A percentile compares a stretch with the other conserved stretches of the same genome.
Conservation (phyloP, 2,888 invertebrate species). For the Brachypalpus laphriformis region DNA sequence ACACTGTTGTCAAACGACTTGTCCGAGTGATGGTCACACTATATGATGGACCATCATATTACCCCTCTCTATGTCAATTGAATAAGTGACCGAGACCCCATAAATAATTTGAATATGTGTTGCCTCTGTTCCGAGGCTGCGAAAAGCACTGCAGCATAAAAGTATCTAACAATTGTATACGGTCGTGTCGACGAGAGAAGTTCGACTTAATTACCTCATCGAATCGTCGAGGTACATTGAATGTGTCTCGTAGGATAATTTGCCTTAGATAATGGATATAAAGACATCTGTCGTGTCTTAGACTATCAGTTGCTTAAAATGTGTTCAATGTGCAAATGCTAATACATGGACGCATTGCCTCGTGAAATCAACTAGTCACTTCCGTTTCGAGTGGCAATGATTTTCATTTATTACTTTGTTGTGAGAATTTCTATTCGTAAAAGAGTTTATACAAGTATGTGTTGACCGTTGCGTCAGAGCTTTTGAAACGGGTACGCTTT, state of each 20-base stretch:
- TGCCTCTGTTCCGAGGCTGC: constrained; percentile 52
- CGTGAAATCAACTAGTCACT: constrained; percentile 62
- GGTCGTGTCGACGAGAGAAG: constrained; percentile 17
- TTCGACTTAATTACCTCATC: constrained; percentile 59
- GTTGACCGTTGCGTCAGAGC: background rate
- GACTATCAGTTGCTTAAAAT: constrained; percentile 5
- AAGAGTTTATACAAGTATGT: background rate
- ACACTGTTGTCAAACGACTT: constrained; percentile 34
- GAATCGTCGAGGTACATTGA: background rate
- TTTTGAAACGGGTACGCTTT: background rate
- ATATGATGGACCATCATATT: constrained; percentile 45
- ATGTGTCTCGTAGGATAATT: constrained; percentile 27
- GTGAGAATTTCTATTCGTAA: constrained; percentile 11
- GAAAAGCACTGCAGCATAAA: constrained; percentile 66
- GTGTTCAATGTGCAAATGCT: background rate
- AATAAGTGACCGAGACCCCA: constrained; percentile 74
- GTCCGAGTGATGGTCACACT: constrained; percentile 47
- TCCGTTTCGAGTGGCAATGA: constrained; percentile 63
- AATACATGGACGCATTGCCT: constrained; percentile 1
- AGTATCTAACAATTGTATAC: background rate
- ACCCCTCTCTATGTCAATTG: constrained; percentile 62
- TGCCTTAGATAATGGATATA: constrained; percentile 24
- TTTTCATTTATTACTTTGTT: constrained; percentile 53
- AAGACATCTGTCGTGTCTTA: constrained; percentile 14
- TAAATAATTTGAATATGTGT: constrained; percentile 56